phyloP scores from a whole-genome alignment of 2,888 invertebrate genomes.

The Leptarthrus brevirostris region DNA sequence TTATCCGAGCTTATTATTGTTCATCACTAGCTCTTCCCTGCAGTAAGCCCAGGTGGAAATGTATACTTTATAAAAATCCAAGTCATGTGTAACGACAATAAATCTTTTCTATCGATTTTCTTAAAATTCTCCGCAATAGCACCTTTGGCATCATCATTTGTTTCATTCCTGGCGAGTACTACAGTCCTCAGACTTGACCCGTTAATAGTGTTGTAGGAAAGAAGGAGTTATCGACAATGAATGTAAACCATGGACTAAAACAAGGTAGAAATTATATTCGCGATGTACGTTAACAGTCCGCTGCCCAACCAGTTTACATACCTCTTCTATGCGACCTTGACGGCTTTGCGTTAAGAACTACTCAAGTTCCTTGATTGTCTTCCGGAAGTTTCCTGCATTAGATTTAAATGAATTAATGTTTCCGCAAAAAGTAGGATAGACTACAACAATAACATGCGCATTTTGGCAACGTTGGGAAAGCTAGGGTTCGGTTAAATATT shows the following conservation, averaged over 20 bases:
- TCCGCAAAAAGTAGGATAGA: not conserved
- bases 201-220: not conserved
- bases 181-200: too few species aligned
- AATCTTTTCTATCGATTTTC: slow-evolving; percentile 31
- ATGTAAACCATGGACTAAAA: too few species aligned
- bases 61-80: not conserved
- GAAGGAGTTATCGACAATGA: not conserved
- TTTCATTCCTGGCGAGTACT: not conserved
- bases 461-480: not conserved
- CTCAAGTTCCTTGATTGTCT: not conserved
- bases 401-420: not conserved
- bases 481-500: not conserved
- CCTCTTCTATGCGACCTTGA: not conserved
- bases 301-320: not conserved
- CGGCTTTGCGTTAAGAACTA: not conserved
- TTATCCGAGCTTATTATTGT: too few species aligned
- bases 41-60: not conserved
- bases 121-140: slow-evolving; percentile 25
- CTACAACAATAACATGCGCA: not conserved
- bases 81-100: slow-evolving; percentile 30
- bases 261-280: not conserved
- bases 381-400: not conserved
- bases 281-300: not conserved
- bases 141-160: not conserved
- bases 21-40: too few species aligned